Percentiles rank a stretch among this genome's conserved stretches.
phyloP scores from a whole-genome alignment of 2,113 vertebrate genomes.

The Montifringilla adamsi region DNA sequence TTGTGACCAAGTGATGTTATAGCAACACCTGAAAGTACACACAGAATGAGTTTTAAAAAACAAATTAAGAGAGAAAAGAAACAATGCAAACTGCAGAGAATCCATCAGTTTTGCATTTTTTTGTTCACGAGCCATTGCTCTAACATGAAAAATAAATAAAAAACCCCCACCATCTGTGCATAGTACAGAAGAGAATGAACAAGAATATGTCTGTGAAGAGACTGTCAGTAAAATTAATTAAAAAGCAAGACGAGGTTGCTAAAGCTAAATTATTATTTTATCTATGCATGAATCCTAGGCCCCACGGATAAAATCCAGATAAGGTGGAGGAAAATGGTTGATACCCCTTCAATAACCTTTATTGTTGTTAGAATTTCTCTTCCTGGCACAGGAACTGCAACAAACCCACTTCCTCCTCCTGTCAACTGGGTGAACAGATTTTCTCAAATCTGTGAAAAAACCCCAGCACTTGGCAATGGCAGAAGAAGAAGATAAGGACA shows the following conservation, averaged over 20 bases:
- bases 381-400: background rate
- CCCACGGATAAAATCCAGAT: background rate
- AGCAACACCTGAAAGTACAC: background rate
- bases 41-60: fast-evolving
- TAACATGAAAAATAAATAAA: background rate
- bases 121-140: background rate
- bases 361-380: background rate
- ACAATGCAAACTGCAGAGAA: background rate
- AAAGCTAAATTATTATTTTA: background rate
- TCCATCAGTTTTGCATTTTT: background rate
- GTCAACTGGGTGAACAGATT: background rate
- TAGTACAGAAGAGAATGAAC: background rate
- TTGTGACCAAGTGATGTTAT: slow-evolving; percentile 2
- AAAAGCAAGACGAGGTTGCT: background rate
- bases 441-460: background rate
- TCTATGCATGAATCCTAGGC: background rate
- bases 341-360: background rate
- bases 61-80: background rate
- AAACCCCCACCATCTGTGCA: background rate
- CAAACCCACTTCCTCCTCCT: background rate
- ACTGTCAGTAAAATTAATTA: background rate
- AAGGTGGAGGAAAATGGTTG: background rate
- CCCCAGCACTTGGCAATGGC: background rate
- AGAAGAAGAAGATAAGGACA: background rate
- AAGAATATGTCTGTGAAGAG: background rate